Evolutionary conservation across 1,140 invertebrate species (phyloP).

Genomic region (Zaprionus inermis): DNA sequence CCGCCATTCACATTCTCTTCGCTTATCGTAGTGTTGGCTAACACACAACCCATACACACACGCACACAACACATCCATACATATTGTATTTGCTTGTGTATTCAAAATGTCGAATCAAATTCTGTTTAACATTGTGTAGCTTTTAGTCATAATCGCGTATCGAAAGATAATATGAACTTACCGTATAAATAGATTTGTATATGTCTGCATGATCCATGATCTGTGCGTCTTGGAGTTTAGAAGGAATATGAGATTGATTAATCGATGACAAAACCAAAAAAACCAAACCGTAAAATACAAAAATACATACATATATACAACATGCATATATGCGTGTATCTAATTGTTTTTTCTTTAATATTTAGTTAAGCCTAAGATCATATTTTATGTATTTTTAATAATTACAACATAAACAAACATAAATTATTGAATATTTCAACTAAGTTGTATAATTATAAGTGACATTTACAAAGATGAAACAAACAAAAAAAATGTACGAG

Average conservation of each 20-base stretch:
- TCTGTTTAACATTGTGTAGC: constrained; percentile 49
- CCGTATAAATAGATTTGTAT: constrained; percentile 9
- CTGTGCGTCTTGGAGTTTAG: background rate
- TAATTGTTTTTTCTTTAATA: constrained; percentile 72
- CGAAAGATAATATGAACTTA: constrained; percentile 5
- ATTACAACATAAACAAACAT: constrained; percentile 53
- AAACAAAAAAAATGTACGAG: constrained; percentile 13
- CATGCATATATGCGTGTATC: constrained; percentile 27
- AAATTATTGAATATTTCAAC: constrained; percentile 79
- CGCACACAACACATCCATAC: constrained; percentile 14
- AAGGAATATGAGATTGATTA: constrained; percentile 1
- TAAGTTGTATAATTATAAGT: constrained; percentile 81
- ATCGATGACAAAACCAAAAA: background rate
- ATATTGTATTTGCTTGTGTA: constrained; percentile 18
- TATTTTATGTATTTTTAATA: constrained; percentile 75
- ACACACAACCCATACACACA: constrained; percentile 7
- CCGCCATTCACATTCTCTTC: background rate
- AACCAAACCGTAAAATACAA: constrained; percentile 8
- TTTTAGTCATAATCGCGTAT: constrained; percentile 37
- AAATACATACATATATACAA: constrained; percentile 22
- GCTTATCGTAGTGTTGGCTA: background rate
- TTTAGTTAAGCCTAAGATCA: constrained; percentile 77
- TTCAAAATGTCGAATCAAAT: constrained; percentile 50
- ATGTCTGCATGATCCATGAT: constrained; percentile 4
- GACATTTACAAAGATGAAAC: constrained; percentile 48